Evolutionary conservation across 2,888 invertebrate genomes (phyloP).

Genomic region (Quadroppia sp.): DNA sequence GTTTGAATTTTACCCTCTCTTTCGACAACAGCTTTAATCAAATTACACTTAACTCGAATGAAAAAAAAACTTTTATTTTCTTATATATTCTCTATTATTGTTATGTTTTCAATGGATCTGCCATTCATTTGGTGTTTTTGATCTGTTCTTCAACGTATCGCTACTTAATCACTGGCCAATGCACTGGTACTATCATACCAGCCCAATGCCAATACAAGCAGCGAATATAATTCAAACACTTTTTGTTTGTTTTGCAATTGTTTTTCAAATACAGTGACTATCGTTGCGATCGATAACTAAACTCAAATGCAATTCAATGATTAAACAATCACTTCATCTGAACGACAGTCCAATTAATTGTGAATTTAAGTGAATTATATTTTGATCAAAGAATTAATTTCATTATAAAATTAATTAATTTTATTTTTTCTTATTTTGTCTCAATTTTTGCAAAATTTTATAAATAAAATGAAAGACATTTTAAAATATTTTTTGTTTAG

Average conservation of each 20-base stretch:
- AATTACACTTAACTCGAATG: conserved; percentile 3
- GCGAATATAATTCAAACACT: neutral
- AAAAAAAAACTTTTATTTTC: neutral
- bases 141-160: neutral
- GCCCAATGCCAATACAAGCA: neutral
- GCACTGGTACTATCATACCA: too few species aligned
- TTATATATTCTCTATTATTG: neutral
- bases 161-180: neutral
- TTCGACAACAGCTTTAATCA: neutral
- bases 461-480: too few species aligned
- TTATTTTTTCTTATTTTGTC: neutral
- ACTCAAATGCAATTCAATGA: neutral
- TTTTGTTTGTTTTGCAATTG: neutral
- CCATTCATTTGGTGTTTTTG: neutral
- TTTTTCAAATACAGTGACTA: too few species aligned
- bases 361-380: neutral
- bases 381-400: neutral
- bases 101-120: neutral
- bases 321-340: neutral
- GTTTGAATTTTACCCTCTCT: neutral
- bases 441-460: neutral
- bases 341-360: too few species aligned
- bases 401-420: neutral
- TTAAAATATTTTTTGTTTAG: too few species aligned
- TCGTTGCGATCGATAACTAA: neutral